Conservation (phyloP, 2,797 vertebrate species). For the Macropus fuliginosus region DNA sequence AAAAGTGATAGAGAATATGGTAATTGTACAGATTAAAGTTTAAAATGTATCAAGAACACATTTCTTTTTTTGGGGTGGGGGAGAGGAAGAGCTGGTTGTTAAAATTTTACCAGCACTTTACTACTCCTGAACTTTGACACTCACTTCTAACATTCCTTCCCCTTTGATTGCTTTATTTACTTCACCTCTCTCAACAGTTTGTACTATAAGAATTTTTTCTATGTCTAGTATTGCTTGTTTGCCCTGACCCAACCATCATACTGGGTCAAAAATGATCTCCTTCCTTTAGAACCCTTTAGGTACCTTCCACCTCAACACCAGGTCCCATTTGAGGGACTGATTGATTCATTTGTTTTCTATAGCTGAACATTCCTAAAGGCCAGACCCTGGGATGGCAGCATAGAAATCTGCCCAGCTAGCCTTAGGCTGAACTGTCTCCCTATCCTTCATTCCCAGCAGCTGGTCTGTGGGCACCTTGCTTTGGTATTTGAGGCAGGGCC, state of each 20-base stretch:
- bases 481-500: constrained; percentile 16
- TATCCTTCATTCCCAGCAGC: background rate
- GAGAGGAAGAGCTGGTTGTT: background rate
- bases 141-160: background rate
- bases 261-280: background rate
- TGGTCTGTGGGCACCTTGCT: background rate
- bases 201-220: background rate
- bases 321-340: too few species aligned
- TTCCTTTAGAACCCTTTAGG: background rate
- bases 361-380: background rate
- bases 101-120: background rate
- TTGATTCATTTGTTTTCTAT: background rate
- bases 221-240: background rate
- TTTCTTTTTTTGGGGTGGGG: background rate
- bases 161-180: background rate
- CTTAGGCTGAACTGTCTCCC: background rate
- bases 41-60: background rate
- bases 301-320: background rate
- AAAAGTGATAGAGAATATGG: background rate
- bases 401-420: background rate
- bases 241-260: too few species aligned
- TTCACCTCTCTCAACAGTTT: background rate
- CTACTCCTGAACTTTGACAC: background rate
- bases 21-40: background rate
- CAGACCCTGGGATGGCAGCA: background rate